Base-by-base conservation (phyloP, 1,140 invertebrate species). In the Drosophila oshimai region DNA sequence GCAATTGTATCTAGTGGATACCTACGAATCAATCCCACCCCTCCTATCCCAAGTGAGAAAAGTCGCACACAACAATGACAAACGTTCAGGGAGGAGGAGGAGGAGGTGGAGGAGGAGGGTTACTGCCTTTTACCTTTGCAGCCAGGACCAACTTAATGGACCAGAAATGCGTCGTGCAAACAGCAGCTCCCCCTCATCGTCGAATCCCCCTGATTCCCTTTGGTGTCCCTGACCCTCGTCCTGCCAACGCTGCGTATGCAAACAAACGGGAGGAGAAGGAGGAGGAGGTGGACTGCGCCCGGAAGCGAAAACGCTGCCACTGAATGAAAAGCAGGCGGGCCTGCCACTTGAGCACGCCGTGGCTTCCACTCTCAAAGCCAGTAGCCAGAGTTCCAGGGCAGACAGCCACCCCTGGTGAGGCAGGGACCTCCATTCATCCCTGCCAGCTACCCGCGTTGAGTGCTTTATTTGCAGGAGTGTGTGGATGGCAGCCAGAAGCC, bases 81-180 rank as follows among this genome's bases (percentile, higher is more conserved):
- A 83, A 81, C 74, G 73, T 62, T 57, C 36, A 39, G 26, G 62
- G 36, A 18, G 28, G 12, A 18, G 22, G n/a, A n/a, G 13, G 13
- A 4, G 10, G 3, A 12, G 49, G 36, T 17, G 18, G 57, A 12
- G 26, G 44, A n/a, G 24, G 22, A 26, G 62, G 42, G 62, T 46
- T 26, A 60, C 15, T 33, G 6, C 24, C 13, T 34, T 61, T 37
- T 54, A 81, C 78, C 78, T 83, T 75, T 72, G 51, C 54, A 60
- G 54, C 50, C 50, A 70, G 36, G 9, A 20, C 65, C 81, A 77
- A 87, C 81, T 87, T 87, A 87, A 86, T 86, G 81, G 81, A 87
- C 81, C 81, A 87, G 80, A 86, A 84, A 86, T 86, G 81, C 81
- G 76, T 74, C 70, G 72, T 80, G 81, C 81, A 87, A 86, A 86